These are phyloP conservation scores for Volucella zonaria DNA, from an alignment of 2,888 invertebrate genomes.

Conservation along the genomic window DNA sequence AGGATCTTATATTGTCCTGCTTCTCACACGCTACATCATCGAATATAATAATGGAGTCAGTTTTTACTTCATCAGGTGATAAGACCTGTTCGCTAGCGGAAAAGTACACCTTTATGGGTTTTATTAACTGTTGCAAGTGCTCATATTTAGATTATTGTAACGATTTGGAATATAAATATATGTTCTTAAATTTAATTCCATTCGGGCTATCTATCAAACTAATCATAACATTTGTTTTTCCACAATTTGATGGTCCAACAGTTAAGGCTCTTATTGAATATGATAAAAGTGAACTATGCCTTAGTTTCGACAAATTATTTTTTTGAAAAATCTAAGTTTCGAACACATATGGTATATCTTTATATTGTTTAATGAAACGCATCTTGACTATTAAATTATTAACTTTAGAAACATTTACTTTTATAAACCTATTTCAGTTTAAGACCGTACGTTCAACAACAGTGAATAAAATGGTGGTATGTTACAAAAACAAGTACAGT, in stretches of 20 bases:
- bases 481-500: not conserved
- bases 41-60: slow-evolving; percentile 79
- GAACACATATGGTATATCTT: not conserved
- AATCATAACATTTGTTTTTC: slow-evolving; percentile 79
- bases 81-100: slow-evolving; percentile 64
- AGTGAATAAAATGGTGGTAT: not conserved
- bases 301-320: slow-evolving; percentile 19
- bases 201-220: slow-evolving; percentile 77
- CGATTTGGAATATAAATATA: slow-evolving; percentile 79
- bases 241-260: slow-evolving; percentile 79
- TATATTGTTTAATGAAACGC: slow-evolving; percentile 49
- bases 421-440: not conserved
- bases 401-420: slow-evolving; percentile 15
- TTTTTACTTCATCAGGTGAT: slow-evolving; percentile 67
- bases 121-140: slow-evolving; percentile 71
- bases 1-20: slow-evolving; percentile 76
- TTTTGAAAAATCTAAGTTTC: slow-evolving; percentile 20
- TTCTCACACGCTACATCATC: slow-evolving; percentile 80
- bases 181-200: slow-evolving; percentile 79
- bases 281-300: slow-evolving; percentile 74
- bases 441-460: not conserved
- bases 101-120: slow-evolving; percentile 68
- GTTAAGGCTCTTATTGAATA: slow-evolving; percentile 75
- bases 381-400: slow-evolving; percentile 35
- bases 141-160: slow-evolving; percentile 76